Base-by-base conservation (phyloP, 2,113 vertebrate genomes). In the Paratilapia polleni region DNA sequence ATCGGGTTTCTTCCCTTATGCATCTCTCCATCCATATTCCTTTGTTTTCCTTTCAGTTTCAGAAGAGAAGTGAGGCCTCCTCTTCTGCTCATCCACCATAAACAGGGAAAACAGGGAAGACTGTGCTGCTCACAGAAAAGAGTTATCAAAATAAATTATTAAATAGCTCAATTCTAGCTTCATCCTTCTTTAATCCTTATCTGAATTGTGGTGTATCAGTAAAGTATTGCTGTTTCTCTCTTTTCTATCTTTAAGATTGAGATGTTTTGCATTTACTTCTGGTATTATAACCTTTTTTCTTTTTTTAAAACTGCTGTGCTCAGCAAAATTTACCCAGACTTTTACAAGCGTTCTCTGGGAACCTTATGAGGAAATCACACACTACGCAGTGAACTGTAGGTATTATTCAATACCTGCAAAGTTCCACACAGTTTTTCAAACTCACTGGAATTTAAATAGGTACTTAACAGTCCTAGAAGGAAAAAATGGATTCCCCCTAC, bases 21-120 rank as follows among this genome's bases (percentile, higher is more conserved):
- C 24, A 2, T 86, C 81, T 80, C 22, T 31, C 38, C 9, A 6
- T 79, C 41, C 38, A 62, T 84, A 54, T 94, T 94, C 6, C 8
- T 47, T 92, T 89, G 87, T 94, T 95, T 95, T 91, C 60, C 94
- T 83, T 87, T 94, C 92, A 91, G 84, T 92, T 81, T 91, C 89
- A 91, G 68, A 89, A 89, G 83, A 77, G 34, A 56, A 38, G 78
- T 36, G 81, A 92, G 77, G 84, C 80, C 93, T 92, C 76, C 80
- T 92, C 92, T 63, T 84, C 77, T 84, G 74, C 63, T 54, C 77
- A 14, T 88, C 82, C 64, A 85, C 12, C 61, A 89, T 82, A 85
- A 81, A 78, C 64, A 24, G n/a, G 74, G 63, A 90, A 88, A 88
- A 88, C 90, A 90, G 89, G 88, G 94, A 83, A 92, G 34, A 54